phyloP scores from a whole-genome alignment of 2,888 invertebrate genomes.

The Mechanitis mazaeus region DNA sequence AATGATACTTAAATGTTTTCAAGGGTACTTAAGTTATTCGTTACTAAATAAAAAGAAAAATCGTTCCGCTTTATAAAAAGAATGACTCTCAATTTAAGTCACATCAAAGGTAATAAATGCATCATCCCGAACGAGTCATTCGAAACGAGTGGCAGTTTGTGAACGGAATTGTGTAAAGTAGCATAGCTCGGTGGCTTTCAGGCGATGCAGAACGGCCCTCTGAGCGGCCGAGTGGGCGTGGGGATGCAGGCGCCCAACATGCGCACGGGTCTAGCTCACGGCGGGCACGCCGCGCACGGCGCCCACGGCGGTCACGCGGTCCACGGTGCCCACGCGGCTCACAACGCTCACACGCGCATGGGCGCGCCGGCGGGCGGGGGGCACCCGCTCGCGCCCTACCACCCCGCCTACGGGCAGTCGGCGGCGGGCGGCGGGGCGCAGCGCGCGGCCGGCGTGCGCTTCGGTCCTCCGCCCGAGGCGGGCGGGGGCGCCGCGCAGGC shows the following conservation, averaged over 20 bases:
- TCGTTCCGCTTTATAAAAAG: no score
- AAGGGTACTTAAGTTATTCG: no score
- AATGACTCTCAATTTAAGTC: neutral
- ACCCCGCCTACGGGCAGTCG: conserved; percentile 75
- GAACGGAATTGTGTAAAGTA: conserved; percentile 8
- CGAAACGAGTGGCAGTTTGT: neutral
- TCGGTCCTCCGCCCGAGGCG: conserved; percentile 58
- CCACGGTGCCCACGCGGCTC: conserved; percentile 61
- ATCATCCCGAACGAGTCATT: neutral
- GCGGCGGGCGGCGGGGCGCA: conserved; percentile 63
- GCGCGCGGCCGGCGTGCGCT: conserved; percentile 46
- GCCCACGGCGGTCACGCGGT: conserved; percentile 60
- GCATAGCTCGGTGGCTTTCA: conserved; percentile 38
- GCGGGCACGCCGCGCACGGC: conserved; percentile 58
- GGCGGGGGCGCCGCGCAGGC: conserved; percentile 79
- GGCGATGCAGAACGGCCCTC: conserved; percentile 87
- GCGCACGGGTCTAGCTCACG: conserved; percentile 77
- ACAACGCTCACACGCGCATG: conserved; percentile 65
- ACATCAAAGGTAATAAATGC: no score
- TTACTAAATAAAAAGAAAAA: no score
- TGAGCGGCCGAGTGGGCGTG: conserved; percentile 74
- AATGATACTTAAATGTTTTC: no score
- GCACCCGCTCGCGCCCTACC: conserved; percentile 76
- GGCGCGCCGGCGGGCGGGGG: conserved; percentile 65
- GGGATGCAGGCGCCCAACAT: conserved; percentile 51